Percentiles rank a stretch among this genome's conserved stretches.
phyloP scores from a whole-genome alignment of 1,140 invertebrate genomes.

The Drosophila willistoni region DNA sequence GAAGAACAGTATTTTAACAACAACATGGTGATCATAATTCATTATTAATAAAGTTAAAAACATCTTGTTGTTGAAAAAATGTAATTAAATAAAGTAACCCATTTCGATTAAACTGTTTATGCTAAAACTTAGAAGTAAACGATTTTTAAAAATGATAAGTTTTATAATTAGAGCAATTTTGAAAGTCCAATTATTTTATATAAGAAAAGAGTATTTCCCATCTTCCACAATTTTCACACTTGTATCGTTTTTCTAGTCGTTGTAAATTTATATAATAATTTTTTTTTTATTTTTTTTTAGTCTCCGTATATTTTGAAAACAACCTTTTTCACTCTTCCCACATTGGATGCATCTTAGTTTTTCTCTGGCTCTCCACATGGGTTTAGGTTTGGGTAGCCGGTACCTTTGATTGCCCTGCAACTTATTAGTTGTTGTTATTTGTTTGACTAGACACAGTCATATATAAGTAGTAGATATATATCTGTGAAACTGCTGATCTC shows the following conservation, averaged over 20 bases:
- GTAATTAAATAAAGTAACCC: too few relatives aligned
- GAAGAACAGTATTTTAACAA: too few relatives aligned
- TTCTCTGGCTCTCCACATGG: constrained; percentile 5
- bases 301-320: constrained; percentile 29
- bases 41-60: too few relatives aligned
- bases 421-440: constrained; percentile 82
- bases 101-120: too few relatives aligned
- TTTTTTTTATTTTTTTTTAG: constrained; percentile 44
- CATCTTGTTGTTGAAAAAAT: too few relatives aligned
- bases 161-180: too few relatives aligned
- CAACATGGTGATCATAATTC: too few relatives aligned
- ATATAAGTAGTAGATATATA: constrained; percentile 43
- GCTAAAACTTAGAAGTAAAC: too few relatives aligned
- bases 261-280: constrained; percentile 78
- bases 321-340: constrained; percentile 63
- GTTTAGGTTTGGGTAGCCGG: constrained; percentile 48
- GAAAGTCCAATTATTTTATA: not conserved
- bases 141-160: too few relatives aligned
- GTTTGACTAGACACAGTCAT: constrained; percentile 80
- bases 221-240: not conserved
- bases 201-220: not conserved
- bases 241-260: constrained; percentile 41
- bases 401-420: constrained; percentile 77
- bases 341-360: constrained; percentile 28
- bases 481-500: constrained; percentile 5